Evolutionary conservation across 2,113 vertebrate species (phyloP).

Genomic region (Eidolon helvum): DNA sequence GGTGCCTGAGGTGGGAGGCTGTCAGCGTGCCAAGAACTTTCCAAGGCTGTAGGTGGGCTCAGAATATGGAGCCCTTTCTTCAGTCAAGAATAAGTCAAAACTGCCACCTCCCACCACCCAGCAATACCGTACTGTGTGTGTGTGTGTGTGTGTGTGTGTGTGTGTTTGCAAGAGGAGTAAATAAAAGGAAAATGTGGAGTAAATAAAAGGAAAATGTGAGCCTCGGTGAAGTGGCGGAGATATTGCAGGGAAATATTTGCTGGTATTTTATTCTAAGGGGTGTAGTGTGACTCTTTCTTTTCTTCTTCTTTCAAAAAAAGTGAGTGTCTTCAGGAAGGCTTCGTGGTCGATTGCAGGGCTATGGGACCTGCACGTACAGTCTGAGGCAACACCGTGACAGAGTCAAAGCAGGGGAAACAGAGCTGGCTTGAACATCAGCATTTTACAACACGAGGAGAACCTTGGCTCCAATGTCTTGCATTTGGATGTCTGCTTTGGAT

Average conservation of each 20-base stretch:
- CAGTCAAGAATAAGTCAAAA: not conserved
- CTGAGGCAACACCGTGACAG: not conserved
- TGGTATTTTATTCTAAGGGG: too few relatives aligned
- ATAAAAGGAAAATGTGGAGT: too few relatives aligned
- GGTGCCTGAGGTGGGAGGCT: not conserved
- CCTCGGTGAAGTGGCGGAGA: too few relatives aligned
- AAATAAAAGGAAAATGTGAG: too few relatives aligned
- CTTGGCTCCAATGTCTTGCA: not conserved
- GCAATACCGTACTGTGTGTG: not conserved
- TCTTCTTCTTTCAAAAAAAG: not conserved
- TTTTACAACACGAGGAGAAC: not conserved
- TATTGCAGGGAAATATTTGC: not conserved
- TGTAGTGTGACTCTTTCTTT: accelerated
- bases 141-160: not conserved
- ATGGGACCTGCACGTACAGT: not conserved
- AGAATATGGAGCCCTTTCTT: not conserved
- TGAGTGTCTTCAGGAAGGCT: not conserved
- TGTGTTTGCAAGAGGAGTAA: not conserved
- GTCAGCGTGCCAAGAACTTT: not conserved
- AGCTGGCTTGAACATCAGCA: too few relatives aligned
- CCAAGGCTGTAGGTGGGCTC: not conserved
- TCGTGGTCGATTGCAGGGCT: accelerated
- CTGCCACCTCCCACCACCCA: not conserved
- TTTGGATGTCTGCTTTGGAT: not conserved
- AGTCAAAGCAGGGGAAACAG: not conserved